A percentile compares a stretch with the other conserved stretches of the same genome.
Conservation (phyloP, 2,797 vertebrate genomes). For the Sitta carolinensis region DNA sequence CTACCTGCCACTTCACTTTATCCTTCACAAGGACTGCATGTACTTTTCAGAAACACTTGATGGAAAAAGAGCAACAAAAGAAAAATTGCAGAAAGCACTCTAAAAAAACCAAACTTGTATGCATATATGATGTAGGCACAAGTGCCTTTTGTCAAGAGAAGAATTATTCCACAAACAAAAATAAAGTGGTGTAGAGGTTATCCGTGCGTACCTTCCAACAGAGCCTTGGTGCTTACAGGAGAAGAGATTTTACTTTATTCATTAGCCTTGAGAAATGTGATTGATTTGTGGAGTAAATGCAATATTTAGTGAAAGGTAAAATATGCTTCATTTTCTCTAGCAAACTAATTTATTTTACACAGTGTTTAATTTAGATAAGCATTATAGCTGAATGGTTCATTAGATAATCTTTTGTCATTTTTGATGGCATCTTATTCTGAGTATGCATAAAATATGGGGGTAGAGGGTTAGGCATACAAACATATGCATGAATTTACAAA, state of each 20-base stretch:
- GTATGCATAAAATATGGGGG: not conserved
- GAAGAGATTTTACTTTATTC: not conserved
- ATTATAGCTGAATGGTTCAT: slow-evolving; percentile 26
- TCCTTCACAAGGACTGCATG: not conserved
- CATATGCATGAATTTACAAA: not conserved
- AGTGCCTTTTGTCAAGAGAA: not conserved
- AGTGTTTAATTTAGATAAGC: not conserved
- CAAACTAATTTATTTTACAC: slow-evolving; percentile 35
- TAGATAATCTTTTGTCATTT: slow-evolving; percentile 23
- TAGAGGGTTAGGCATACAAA: not conserved
- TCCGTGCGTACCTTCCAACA: not conserved
- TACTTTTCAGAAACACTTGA: not conserved
- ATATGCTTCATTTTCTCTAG: not conserved
- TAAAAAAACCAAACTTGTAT: not conserved
- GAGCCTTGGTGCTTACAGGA: not conserved
- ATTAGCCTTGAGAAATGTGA: not conserved
- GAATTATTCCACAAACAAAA: not conserved
- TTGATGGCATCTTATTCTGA: slow-evolving; percentile 18
- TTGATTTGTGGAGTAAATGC: not conserved
- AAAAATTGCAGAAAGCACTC: not conserved
- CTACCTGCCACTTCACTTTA: not conserved
- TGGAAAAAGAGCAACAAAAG: not conserved
- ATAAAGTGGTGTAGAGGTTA: not conserved
- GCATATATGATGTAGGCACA: not conserved
- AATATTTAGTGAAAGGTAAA: slow-evolving; percentile 8